A percentile compares a stretch with the other conserved stretches of the same genome.
phyloP scores from a whole-genome alignment of 2,113 vertebrate species.

The Steatornis caripensis region DNA sequence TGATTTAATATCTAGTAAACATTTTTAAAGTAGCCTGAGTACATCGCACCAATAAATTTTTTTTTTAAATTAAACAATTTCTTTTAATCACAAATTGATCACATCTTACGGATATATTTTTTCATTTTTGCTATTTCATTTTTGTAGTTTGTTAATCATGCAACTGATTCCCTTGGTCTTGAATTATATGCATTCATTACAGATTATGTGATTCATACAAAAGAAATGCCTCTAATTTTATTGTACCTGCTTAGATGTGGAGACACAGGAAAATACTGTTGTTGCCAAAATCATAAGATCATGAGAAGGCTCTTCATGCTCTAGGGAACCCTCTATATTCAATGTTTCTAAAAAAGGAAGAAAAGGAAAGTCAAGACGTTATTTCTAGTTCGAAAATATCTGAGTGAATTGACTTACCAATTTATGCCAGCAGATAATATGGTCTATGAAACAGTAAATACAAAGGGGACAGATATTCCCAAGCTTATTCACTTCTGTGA shows the following conservation, averaged over 20 bases:
- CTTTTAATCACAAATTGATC: neutral
- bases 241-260: conserved; percentile 69
- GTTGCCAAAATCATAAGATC: conserved; percentile 75
- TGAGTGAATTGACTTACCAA: neutral
- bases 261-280: conserved; percentile 75
- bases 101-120: neutral
- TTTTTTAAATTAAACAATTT: too few relatives aligned
- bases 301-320: conserved; percentile 38
- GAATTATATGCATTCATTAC: neutral
- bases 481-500: neutral
- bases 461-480: neutral
- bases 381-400: neutral
- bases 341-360: neutral
- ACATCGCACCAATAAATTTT: neutral
- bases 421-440: neutral
- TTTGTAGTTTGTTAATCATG: neutral
- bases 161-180: neutral
- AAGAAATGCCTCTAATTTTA: neutral
- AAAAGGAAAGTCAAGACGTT: neutral
- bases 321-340: conserved; percentile 29
- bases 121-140: neutral
- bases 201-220: neutral
- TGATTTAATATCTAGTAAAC: neutral
- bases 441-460: neutral
- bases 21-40: neutral